These are phyloP conservation scores for Tricholaema leucomelas DNA, from an alignment of 2,113 vertebrate genomes.

Conservation along the genomic window DNA sequence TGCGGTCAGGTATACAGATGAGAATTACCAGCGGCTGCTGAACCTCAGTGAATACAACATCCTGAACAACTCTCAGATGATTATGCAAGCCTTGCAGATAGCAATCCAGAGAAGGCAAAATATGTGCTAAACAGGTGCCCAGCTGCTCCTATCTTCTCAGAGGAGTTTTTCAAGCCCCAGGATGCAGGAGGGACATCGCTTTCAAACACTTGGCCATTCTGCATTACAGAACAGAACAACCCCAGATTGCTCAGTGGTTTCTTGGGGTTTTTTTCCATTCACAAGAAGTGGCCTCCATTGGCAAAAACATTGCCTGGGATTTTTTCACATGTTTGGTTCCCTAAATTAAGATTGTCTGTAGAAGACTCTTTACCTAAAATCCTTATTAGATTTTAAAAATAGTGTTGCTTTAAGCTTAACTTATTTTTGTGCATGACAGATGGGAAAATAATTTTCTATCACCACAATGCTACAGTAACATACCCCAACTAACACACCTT, in stretches of 20 bases:
- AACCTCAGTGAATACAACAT: slow-evolving; percentile 79
- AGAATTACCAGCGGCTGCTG: slow-evolving; percentile 69
- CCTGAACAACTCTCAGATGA: slow-evolving; percentile 75
- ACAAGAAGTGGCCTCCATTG: not conserved
- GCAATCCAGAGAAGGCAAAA: slow-evolving; percentile 64
- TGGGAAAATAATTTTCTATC: not conserved
- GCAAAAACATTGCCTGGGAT: not conserved
- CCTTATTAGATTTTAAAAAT: not conserved
- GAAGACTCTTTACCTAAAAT: not conserved
- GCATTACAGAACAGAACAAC: not conserved
- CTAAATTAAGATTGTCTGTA: not conserved
- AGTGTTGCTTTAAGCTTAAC: not conserved
- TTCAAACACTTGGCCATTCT: not conserved
- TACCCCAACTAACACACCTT: not conserved
- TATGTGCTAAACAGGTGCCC: not conserved
- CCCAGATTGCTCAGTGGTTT: not conserved
- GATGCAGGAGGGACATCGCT: not conserved
- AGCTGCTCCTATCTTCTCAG: not conserved
- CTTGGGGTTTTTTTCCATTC: not conserved
- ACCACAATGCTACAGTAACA: not conserved
- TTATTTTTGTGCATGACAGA: not conserved
- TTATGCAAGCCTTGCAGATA: slow-evolving; percentile 69
- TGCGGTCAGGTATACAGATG: slow-evolving; percentile 71
- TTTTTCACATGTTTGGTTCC: not conserved
- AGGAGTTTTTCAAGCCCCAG: not conserved